Conservation (phyloP, 1,140 invertebrate species). For the Brachionus koreanus region DNA sequence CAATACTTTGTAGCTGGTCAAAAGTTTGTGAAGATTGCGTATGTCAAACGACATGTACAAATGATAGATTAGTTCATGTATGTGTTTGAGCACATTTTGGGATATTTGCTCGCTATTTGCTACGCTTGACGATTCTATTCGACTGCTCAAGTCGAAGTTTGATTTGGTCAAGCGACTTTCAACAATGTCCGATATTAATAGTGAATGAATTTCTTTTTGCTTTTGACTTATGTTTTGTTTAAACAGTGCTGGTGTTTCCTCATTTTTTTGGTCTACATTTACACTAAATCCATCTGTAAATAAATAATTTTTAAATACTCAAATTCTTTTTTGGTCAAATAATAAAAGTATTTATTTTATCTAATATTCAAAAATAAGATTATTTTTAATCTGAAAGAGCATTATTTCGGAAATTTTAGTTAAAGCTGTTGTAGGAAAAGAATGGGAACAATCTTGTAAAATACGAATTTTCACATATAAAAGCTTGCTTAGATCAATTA, state of each 20-base stretch:
- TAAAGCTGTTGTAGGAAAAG: too few species aligned
- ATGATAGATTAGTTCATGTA: constrained; percentile 20
- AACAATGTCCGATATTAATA: constrained; percentile 1
- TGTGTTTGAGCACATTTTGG: neutral
- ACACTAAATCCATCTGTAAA: constrained; percentile 21
- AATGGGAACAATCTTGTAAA: too few species aligned
- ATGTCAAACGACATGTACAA: constrained; percentile 18
- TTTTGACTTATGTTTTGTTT: constrained; percentile 30
- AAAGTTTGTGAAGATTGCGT: neutral
- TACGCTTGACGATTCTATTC: neutral
- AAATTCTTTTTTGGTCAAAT: too few species aligned
- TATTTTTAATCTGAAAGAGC: too few species aligned
- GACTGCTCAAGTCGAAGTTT: neutral
- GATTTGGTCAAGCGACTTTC: neutral
- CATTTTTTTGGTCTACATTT: neutral
- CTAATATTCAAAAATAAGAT: too few species aligned
- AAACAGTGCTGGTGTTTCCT: neutral
- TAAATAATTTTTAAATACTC: neutral
- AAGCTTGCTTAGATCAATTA: too few species aligned
- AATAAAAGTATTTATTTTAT: too few species aligned
- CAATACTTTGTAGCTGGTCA: constrained; percentile 8
- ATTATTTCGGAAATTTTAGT: too few species aligned
- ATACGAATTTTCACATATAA: too few species aligned
- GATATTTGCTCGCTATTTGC: neutral
- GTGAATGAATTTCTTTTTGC: constrained; percentile 10